Evolutionary conservation across 2,113 vertebrate species (phyloP), one percentile per base, ranked within the genome.

Genomic region (Neolamprologus fasciatus): DNA sequence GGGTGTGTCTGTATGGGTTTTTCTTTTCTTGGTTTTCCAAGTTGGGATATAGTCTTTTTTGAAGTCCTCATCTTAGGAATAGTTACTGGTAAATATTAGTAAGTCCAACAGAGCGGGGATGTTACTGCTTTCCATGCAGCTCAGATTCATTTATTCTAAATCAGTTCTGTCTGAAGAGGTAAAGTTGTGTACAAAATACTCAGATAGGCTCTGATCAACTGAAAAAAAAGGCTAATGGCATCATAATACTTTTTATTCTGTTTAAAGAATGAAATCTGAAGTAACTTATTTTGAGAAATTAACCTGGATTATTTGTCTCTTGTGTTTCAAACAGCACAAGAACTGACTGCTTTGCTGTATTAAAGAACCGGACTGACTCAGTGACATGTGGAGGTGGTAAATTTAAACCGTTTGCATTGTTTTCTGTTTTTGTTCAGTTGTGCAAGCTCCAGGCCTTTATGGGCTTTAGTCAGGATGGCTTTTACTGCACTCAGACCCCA

Each of bases 151-250:
- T 50, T 50, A 50, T 50, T 50, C 28, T 5, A 28, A 76, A 50
- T 76, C 14, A 28, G 23, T 45, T 71, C 66, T 71, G 8, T 3
- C 16, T 47, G 14, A 76, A 28, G 6, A 0, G 14, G 14, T 47
- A 11, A 28, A 28, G 23, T 47, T 45, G 16, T 76, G 40, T 28
- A 28, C 42, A 76, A 28, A 73, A 1, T 47, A 47, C 71, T 19
- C 40, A 47, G 6, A 11, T 9, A 45, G 23, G 23, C 6, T 76
- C 23, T 50, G 71, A 78, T 19, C 16, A 19, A 8, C 2, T 78
- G 16, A 1, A 0, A 0, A 3, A 45, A 28, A 7, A 63, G 71
- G 26, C 23, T 50, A 5, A 31, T 50, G 6, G 2, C 71, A 50
- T 76, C 42, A 31, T 50, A 50, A 76, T 12, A 7, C 9, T 76